Evolutionary conservation across 2,888 invertebrate species (phyloP), one percentile per base, ranked within the genome.

Genomic region (Synergus umbraculus): DNA sequence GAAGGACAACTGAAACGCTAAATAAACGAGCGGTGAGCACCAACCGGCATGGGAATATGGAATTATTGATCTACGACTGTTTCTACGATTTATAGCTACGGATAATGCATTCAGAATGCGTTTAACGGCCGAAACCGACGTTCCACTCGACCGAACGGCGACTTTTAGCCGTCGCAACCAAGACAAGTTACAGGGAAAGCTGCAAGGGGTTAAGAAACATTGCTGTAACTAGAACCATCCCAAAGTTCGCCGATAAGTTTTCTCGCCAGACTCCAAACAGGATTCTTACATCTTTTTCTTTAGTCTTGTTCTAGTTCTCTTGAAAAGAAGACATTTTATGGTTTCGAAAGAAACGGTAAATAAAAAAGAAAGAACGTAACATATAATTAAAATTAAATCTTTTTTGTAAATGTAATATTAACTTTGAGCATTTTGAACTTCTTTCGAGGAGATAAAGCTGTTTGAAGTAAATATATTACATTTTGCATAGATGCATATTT

Each of bases 51-150:
- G 84, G 86, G 86, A 88, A 87, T 89, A 89, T 89, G 89, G 87
- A 90, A 90, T 90, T 90, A 91, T 91, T 90, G 90, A 91, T 91
- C 89, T 89, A 89, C 87, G 88, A 85, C 87, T 87, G 87, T 87
- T 87, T 81, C 85, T 81, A 85, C 86, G 88, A 91, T 91, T 91
- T 90, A 90, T 89, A 87, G 86, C 86, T 85, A 83, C 86, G 88
- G 88, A 88, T 89, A 90, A 90, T 90, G 89, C 89, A 90, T 90
- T 88, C 86, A 89, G 87, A 89, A 90, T 89, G 88, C 89, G 87
- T 89, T 90, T 90, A 87, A 90, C 88, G 87, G 87, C 84, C 83
- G 86, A 85, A 88, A 87, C 85, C 83, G 84, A 82, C 83, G 83
- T 83, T 81, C 82, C 80, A 79, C 83, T 81, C 83, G 84, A 83